These are phyloP conservation scores for Axinella damicornis DNA, from an alignment of 37 sponge, comb jelly and placozoan genomes.

Conservation along the genomic window DNA sequence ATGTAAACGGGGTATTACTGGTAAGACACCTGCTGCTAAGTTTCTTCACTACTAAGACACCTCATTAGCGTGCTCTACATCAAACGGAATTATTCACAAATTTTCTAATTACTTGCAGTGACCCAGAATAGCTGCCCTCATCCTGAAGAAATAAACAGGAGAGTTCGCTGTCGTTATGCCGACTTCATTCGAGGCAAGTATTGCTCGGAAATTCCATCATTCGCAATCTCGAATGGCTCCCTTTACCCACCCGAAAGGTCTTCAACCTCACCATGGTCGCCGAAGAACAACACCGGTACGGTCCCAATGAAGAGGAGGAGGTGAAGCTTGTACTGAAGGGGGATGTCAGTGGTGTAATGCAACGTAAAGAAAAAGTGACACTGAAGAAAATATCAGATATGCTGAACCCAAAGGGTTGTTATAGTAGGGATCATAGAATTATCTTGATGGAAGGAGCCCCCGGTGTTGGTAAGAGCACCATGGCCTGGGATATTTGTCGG, in stretches of 20 bases:
- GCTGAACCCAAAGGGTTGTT: no score
- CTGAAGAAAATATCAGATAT: background rate
- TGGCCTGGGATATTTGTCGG: background rate
- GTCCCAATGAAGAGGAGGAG: background rate
- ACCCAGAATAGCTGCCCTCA: no score
- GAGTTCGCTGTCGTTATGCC: background rate
- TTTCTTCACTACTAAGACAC: no score
- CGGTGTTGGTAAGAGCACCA: slow-evolving; percentile 11
- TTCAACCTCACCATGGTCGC: background rate
- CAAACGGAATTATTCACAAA: no score
- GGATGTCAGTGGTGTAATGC: background rate
- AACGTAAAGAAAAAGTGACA: background rate
- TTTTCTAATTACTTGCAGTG: no score
- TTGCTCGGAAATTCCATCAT: background rate
- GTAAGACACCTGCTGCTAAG: no score
- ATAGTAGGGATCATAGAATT: background rate
- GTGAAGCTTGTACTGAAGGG: background rate
- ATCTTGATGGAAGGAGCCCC: slow-evolving; percentile 24
- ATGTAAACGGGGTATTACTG: no score
- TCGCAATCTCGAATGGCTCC: background rate
- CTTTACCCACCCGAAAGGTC: background rate
- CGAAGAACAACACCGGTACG: background rate
- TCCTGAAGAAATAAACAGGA: no score
- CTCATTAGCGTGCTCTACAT: no score
- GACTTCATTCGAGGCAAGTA: background rate